phyloP scores from a whole-genome alignment of 2,888 invertebrate genomes.

The Silvanus unidentatus region DNA sequence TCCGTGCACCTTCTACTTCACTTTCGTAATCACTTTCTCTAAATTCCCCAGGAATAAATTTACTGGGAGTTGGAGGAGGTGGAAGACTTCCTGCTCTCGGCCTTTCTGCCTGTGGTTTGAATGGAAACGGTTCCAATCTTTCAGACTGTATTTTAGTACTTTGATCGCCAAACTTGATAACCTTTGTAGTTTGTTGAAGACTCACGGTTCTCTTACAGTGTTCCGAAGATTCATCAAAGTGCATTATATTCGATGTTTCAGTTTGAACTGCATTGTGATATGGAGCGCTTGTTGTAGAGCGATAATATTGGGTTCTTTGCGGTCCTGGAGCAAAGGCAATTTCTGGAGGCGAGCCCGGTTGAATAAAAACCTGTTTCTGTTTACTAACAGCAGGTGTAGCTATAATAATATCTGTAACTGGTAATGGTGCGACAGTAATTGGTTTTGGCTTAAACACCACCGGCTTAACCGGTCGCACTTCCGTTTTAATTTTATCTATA shows the following conservation, averaged over 20 bases:
- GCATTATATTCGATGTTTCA: conserved; percentile 63
- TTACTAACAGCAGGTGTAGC: conserved; percentile 37
- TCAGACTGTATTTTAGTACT: conserved; percentile 31
- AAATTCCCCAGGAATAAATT: conserved; percentile 60
- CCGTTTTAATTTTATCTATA: conserved; percentile 47
- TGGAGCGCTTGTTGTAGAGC: conserved; percentile 52
- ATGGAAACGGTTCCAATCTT: conserved; percentile 48
- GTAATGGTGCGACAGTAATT: conserved; percentile 39
- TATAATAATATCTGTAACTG: conserved; percentile 33
- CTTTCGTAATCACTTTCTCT: conserved; percentile 66
- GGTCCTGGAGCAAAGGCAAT: conserved; percentile 53
- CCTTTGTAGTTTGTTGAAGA: conserved; percentile 62
- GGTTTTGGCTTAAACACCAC: conserved; percentile 52
- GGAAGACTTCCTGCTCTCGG: conserved; percentile 43
- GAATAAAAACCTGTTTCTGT: conserved; percentile 43
- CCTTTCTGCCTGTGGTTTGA: conserved; percentile 44
- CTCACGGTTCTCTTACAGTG: conserved; percentile 60
- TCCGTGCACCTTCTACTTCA: conserved; percentile 56
- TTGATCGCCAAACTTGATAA: conserved; percentile 61
- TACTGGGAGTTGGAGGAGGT: conserved; percentile 55
- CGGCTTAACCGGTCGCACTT: conserved; percentile 43
- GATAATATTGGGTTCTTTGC: conserved; percentile 50
- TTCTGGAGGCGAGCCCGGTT: conserved; percentile 56
- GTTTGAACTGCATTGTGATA: conserved; percentile 59
- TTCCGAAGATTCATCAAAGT: conserved; percentile 65